Conservation (phyloP, 2,888 invertebrate species). For the Ferdinandea cuprea region DNA sequence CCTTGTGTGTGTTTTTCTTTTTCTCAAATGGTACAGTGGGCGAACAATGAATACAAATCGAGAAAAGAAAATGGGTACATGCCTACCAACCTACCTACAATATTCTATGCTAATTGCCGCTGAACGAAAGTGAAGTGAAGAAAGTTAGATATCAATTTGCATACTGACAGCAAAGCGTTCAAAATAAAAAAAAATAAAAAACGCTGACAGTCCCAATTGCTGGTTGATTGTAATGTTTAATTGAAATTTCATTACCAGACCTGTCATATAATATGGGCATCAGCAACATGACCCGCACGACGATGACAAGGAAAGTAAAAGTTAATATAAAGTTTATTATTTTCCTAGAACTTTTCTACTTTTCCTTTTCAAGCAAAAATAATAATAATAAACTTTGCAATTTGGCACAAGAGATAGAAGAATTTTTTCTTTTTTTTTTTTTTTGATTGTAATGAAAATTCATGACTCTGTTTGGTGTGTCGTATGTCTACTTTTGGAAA, state of each 20-base stretch:
- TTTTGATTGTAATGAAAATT: too few relatives aligned
- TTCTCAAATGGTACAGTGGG: slow-evolving; percentile 16
- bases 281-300: neutral
- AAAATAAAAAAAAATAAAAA: too few relatives aligned
- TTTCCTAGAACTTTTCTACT: neutral
- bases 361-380: neutral
- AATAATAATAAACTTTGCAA: slow-evolving; percentile 16
- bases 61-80: too few relatives aligned
- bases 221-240: slow-evolving; percentile 60
- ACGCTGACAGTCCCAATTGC: neutral
- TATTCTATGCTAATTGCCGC: slow-evolving; percentile 62
- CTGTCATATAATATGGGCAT: slow-evolving; percentile 52
- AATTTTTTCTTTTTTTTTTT: neutral
- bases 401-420: neutral
- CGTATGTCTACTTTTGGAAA: slow-evolving; percentile 13
- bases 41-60: neutral
- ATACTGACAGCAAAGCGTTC: slow-evolving; percentile 9
- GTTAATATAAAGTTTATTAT: slow-evolving; percentile 32
- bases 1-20: slow-evolving; percentile 31
- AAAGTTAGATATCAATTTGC: slow-evolving; percentile 57
- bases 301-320: slow-evolving; percentile 27
- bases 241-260: slow-evolving; percentile 57
- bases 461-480: neutral
- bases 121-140: slow-evolving; percentile 64
- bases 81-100: too few relatives aligned